Conservation (phyloP, 2,797 vertebrate genomes). For the Mus spretus region DNA sequence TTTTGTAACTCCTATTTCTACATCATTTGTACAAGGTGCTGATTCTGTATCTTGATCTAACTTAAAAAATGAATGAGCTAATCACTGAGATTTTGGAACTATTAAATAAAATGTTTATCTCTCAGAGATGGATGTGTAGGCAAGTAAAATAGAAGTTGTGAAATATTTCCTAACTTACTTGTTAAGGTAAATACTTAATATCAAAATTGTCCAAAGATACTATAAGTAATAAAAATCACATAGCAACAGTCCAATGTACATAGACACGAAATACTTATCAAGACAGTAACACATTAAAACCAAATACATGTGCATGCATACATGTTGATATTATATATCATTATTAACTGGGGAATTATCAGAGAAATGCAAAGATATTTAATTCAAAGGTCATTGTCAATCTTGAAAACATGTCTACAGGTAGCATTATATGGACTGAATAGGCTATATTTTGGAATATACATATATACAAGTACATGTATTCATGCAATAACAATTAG, state of each 20-base stretch:
- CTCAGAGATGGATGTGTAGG: accelerated
- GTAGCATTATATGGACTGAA: neutral
- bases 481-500: neutral
- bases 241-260: neutral
- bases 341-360: neutral
- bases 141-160: constrained; percentile 23
- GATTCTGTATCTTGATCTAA: constrained; percentile 73
- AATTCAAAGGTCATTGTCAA: neutral
- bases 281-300: constrained; percentile 11
- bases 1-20: constrained; percentile 78
- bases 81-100: constrained; percentile 72
- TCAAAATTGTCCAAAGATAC: neutral
- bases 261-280: neutral
- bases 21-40: constrained; percentile 79
- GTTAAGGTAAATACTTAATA: constrained; percentile 37
- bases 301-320: neutral
- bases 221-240: constrained; percentile 10
- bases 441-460: neutral
- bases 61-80: constrained; percentile 73
- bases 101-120: constrained; percentile 69
- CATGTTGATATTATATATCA: neutral
- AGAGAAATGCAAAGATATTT: neutral
- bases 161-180: constrained; percentile 28
- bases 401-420: neutral
- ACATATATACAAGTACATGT: neutral